Evolutionary conservation across 2,888 invertebrate species (phyloP).

Genomic region (Diaperis boleti): DNA sequence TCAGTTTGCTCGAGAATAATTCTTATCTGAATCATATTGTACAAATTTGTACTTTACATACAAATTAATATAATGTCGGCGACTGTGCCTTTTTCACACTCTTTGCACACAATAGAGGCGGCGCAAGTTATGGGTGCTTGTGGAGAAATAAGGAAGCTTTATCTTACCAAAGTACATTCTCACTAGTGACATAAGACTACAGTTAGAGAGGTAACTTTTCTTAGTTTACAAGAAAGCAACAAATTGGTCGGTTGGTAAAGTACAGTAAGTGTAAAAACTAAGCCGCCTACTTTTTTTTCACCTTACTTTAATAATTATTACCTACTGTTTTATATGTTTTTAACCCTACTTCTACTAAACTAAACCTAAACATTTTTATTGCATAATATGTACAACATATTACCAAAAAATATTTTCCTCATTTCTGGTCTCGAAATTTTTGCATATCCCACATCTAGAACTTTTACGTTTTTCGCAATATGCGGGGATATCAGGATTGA

Average conservation of each 20-base stretch:
- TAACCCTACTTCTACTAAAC: no score
- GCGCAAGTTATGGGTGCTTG: conserved; percentile 8
- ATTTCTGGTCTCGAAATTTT: no score
- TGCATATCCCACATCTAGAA: conserved; percentile 11
- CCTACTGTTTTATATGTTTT: no score
- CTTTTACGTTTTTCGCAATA: conserved; percentile 15
- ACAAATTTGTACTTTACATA: conserved; percentile 31
- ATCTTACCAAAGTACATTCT: neutral
- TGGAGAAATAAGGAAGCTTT: conserved; percentile 28
- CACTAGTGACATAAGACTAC: neutral
- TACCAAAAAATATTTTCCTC: no score
- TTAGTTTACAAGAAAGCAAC: neutral
- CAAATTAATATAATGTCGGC: conserved; percentile 28
- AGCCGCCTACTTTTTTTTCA: no score
- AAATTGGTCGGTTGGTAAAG: no score
- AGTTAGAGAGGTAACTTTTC: neutral
- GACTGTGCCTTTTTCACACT: conserved; percentile 28
- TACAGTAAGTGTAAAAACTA: no score
- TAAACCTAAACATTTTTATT: no score
- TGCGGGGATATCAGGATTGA: conserved; percentile 34
- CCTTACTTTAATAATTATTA: no score
- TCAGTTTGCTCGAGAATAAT: conserved; percentile 24
- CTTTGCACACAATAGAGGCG: conserved; percentile 30
- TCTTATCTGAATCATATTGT: conserved; percentile 28
- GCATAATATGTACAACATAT: no score